Conservation (phyloP, 2,797 vertebrate species). For the Ceryle rudis region DNA sequence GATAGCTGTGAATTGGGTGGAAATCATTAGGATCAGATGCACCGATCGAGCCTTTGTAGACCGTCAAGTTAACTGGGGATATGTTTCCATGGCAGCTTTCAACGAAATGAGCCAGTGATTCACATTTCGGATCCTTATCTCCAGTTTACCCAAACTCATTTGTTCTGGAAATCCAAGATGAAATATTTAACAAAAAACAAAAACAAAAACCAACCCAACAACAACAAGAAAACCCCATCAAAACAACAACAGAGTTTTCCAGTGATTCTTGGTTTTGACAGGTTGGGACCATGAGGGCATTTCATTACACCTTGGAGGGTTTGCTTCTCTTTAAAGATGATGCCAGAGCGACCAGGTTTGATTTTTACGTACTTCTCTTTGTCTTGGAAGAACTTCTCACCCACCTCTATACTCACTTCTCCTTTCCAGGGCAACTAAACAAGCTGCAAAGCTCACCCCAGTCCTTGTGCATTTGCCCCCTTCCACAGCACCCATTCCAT, state of each 20-base stretch:
- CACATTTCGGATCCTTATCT: slow-evolving; percentile 14
- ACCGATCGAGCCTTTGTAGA: slow-evolving; percentile 29
- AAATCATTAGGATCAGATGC: slow-evolving; percentile 36
- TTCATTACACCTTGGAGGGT: rapidly evolving
- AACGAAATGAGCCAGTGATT: background rate
- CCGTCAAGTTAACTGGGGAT: background rate
- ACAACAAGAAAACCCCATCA: no score
- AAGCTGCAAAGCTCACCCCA: background rate
- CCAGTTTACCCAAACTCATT: slow-evolving; percentile 15
- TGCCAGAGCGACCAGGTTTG: background rate
- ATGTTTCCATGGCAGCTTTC: slow-evolving; percentile 51
- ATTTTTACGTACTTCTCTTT: background rate
- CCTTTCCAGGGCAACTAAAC: background rate
- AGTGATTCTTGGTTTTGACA: background rate
- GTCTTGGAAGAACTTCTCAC: background rate
- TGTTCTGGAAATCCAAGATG: background rate
- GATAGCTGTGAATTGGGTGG: slow-evolving; percentile 16
- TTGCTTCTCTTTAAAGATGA: background rate
- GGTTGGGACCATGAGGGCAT: background rate
- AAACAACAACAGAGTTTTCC: background rate
- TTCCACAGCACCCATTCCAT: rapidly evolving
- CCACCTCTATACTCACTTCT: background rate
- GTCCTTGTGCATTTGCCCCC: background rate
- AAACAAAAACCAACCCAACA: rapidly evolving
- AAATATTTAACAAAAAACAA: background rate